A percentile compares a stretch with the other conserved stretches of the same genome.
Evolutionary conservation across 2,888 invertebrate genomes (phyloP).

Genomic region (Oligia latruncula): DNA sequence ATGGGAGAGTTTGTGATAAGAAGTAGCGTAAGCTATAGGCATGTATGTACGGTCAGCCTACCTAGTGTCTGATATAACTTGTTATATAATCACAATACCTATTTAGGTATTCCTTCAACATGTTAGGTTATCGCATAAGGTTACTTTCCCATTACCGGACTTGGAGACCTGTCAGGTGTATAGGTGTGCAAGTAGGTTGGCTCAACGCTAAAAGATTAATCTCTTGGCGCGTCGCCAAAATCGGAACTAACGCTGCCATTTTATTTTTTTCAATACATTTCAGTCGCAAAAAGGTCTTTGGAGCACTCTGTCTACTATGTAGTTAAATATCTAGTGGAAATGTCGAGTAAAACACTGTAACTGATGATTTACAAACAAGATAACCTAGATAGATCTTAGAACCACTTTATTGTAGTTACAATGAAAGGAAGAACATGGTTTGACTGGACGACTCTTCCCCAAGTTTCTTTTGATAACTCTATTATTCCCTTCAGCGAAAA

Average conservation of each 20-base stretch:
- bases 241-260: neutral
- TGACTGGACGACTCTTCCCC: no score
- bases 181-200: neutral
- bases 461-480: no score
- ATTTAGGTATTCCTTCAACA: neutral
- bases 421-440: conserved; percentile 1
- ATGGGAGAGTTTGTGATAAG: neutral
- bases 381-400: neutral
- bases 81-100: conserved; percentile 3
- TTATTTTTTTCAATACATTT: neutral
- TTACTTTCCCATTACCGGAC: conserved; percentile 6
- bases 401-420: neutral
- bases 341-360: neutral
- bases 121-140: conserved; percentile 3
- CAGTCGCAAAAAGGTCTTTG: neutral
- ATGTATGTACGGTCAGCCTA: neutral
- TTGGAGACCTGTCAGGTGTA: neutral
- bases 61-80: conserved; percentile 11
- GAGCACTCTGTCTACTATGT: neutral
- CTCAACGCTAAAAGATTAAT: no score
- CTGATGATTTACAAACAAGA: neutral
- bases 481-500: no score
- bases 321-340: neutral
- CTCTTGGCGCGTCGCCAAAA: neutral
- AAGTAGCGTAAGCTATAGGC: no score